Base-by-base conservation (phyloP, 2,888 invertebrate species). In the Lacanobia wlatinum region DNA sequence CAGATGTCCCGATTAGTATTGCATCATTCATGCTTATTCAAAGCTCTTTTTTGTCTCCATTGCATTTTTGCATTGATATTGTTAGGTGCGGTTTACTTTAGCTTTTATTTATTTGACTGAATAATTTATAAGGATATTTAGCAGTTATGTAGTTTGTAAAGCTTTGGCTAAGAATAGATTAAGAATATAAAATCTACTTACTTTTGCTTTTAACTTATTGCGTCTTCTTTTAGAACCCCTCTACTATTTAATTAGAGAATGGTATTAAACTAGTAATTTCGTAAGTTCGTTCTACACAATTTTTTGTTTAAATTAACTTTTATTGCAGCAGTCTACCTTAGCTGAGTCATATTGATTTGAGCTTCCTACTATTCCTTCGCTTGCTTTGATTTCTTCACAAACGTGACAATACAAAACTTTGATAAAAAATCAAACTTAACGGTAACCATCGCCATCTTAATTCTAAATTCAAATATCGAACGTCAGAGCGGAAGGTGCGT, bases 381-480 rank as follows among this genome's bases (percentile, higher is more conserved):
- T 48, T 18, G 16, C 18, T 4, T 48, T 48, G 14, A 46, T 16
- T 16, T 46, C 6, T 46, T 46, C 5, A 46, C 16, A 18, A 18
- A 55, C 7, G 28, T 21, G 34, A 34, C 18, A 18, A 5, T 3
- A 53, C 5, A 43, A 34, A 48, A 14, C 0, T 60, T 55, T 53
- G 43, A 77, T 60, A 60, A 52, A 50, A 79, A 28, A 3, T 58
- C 60, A 65, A 69, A 62, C 59, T 60, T 70, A 83, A 85, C 84
- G 77, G 84, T 66, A 83, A 86, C 83, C 82, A 80, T 84, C 88
- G 82, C 90, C 89, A 90, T 91, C 91, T 93, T 92, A 90, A 93
- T 93, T 93, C 91, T 84, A 90, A 93, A 93, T 92, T 93, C 89
- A 89, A 91, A 90, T 88, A 88, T 90, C 88, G 87, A 90, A 88